phyloP scores from a whole-genome alignment of 2,888 invertebrate species.

The Tetheella fluctuosa region DNA sequence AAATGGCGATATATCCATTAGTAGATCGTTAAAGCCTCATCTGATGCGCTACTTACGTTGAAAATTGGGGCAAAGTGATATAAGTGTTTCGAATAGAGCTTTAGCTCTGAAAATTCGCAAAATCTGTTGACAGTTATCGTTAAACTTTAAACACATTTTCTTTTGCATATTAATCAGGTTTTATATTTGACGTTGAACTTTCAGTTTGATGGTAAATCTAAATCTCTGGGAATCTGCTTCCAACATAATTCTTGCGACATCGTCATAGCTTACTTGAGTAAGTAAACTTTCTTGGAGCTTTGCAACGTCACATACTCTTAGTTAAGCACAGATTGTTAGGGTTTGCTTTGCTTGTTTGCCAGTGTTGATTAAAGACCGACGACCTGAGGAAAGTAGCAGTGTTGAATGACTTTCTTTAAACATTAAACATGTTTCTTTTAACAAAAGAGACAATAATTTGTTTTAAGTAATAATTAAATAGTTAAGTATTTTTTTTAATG shows the following conservation, averaged over 20 bases:
- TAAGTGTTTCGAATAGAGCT: background rate
- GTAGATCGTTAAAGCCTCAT: no score
- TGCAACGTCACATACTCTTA: conserved; percentile 11
- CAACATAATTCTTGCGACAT: conserved; percentile 10
- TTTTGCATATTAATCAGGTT: background rate
- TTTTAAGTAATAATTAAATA: no score
- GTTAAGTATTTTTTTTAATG: no score
- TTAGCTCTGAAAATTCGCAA: background rate
- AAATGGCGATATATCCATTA: no score
- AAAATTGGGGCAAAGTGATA: background rate
- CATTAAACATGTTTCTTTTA: no score
- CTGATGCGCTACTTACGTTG: background rate
- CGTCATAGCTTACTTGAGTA: conserved; percentile 11
- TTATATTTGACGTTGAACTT: conserved; percentile 6
- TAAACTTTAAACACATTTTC: background rate
- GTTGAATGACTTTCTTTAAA: no score
- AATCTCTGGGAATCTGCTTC: conserved; percentile 5
- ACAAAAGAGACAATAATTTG: no score
- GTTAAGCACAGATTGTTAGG: conserved; percentile 6
- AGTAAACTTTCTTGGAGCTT: conserved; percentile 8
- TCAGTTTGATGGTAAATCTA: conserved; percentile 1
- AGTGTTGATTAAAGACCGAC: background rate
- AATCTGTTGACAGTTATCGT: background rate
- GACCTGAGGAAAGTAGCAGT: background rate
- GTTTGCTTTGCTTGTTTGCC: background rate